A percentile compares a stretch with the other conserved stretches of the same genome.
These are phyloP conservation scores for Mycetomoellerius zeteki DNA, from an alignment of 1,140 invertebrate species.

Conservation along the genomic window DNA sequence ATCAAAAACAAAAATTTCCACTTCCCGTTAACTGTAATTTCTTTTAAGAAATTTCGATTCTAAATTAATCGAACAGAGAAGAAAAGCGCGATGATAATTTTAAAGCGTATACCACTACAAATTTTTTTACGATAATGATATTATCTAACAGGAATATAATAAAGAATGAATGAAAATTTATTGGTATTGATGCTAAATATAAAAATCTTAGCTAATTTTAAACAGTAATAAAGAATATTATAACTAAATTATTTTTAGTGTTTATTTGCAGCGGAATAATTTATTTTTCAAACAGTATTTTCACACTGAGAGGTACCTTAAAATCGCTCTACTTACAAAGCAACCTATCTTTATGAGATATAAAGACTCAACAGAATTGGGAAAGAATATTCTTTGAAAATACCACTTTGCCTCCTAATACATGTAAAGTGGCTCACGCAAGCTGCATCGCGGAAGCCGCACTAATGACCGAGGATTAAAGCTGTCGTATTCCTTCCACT, in stretches of 20 bases:
- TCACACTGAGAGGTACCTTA: not conserved
- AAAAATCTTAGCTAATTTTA: constrained; percentile 1
- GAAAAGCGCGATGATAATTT: not conserved
- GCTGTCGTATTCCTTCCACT: constrained; percentile 56
- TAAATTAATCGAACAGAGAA: not conserved
- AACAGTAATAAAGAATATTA: not conserved
- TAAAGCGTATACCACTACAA: not conserved
- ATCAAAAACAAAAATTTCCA: not conserved
- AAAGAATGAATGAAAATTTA: not conserved
- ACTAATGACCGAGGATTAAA: constrained; percentile 59
- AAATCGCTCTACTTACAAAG: not conserved
- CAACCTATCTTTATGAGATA: not conserved
- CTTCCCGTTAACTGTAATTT: not conserved
- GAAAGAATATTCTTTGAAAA: constrained; percentile 17
- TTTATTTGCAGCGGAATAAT: not conserved
- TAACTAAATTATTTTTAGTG: constrained; percentile 21
- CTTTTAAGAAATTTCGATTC: not conserved
- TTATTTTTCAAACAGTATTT: not conserved
- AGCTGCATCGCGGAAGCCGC: constrained; percentile 37
- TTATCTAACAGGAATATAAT: not conserved
- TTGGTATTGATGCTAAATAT: not conserved
- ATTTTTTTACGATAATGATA: constrained; percentile 5
- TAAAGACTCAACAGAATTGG: not conserved
- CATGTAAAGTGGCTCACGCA: constrained; percentile 20
- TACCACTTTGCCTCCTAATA: constrained; percentile 21